Percentiles rank a stretch among this genome's conserved stretches.
Evolutionary conservation across 2,888 invertebrate species (phyloP).

Genomic region (Habroteleia sp.): DNA sequence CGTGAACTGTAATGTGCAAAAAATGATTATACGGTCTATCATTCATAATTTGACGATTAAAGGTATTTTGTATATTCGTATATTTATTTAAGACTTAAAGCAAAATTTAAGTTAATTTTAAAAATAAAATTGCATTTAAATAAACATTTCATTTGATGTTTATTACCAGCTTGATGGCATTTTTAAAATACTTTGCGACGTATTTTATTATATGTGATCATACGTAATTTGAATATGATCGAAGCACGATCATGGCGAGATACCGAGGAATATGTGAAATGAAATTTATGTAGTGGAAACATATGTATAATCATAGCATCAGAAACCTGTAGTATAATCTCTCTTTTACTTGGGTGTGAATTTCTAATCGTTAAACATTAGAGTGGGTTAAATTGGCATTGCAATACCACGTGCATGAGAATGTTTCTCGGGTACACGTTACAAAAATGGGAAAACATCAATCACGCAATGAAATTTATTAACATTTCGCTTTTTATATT

Average conservation of each 20-base stretch:
- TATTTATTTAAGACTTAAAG: too few relatives aligned
- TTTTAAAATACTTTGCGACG: background rate
- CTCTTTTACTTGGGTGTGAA: conserved; percentile 49
- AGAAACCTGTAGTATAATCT: conserved; percentile 48
- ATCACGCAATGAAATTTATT: conserved; percentile 50
- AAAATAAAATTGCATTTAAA: too few relatives aligned
- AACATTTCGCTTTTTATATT: conserved; percentile 30
- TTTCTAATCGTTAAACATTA: conserved; percentile 50
- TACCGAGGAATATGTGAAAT: conserved; percentile 21
- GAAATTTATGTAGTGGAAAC: conserved; percentile 48
- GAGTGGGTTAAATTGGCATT: conserved; percentile 49
- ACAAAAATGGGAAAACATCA: conserved; percentile 56
- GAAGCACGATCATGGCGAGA: conserved; percentile 19
- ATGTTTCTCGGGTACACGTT: conserved; percentile 40
- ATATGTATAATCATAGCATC: conserved; percentile 27
- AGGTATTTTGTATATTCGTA: too few relatives aligned
- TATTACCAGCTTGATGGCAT: too few relatives aligned
- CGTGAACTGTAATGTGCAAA: conserved; percentile 5
- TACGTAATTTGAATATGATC: conserved; percentile 35
- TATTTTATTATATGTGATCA: background rate
- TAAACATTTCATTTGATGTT: too few relatives aligned
- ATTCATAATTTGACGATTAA: too few relatives aligned
- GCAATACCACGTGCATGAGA: conserved; percentile 49
- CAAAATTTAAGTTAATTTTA: too few relatives aligned
- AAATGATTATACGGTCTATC: too few relatives aligned